These are phyloP conservation scores for Gulo gulo DNA, from an alignment of 2,113 vertebrate genomes.

Conservation along the genomic window DNA sequence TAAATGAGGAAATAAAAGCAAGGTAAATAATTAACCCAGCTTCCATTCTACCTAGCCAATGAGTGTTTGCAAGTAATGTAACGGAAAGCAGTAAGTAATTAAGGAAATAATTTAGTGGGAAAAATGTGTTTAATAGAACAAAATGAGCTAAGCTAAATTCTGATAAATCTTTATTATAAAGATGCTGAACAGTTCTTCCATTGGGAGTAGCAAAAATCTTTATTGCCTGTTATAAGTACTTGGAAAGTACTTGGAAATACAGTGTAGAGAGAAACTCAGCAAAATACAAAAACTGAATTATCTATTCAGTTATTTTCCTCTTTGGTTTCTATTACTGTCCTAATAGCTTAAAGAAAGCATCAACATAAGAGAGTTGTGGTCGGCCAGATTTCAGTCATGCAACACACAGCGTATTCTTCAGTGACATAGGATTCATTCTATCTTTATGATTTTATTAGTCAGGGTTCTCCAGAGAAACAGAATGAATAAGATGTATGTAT, in stretches of 20 bases:
- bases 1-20: slow-evolving; percentile 30
- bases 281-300: slow-evolving; percentile 26
- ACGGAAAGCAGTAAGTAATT: not conserved
- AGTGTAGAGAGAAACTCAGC: not conserved
- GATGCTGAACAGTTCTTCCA: slow-evolving; percentile 32
- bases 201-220: not conserved
- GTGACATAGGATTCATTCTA: not conserved
- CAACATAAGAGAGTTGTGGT: not conserved
- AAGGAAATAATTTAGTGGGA: not conserved
- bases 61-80: not conserved
- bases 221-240: not conserved
- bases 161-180: slow-evolving; percentile 26
- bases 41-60: not conserved
- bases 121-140: slow-evolving; percentile 27
- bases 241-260: slow-evolving; percentile 34
- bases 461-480: not conserved
- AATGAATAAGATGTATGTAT: not conserved
- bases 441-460: not conserved
- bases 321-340: not conserved
- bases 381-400: not conserved
- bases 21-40: not conserved
- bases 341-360: not conserved
- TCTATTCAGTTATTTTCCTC: not conserved
- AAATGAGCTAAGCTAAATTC: slow-evolving; percentile 46
- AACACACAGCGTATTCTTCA: not conserved